phyloP scores from a whole-genome alignment of 2,797 vertebrate genomes.

The Gastrophryne carolinensis region DNA sequence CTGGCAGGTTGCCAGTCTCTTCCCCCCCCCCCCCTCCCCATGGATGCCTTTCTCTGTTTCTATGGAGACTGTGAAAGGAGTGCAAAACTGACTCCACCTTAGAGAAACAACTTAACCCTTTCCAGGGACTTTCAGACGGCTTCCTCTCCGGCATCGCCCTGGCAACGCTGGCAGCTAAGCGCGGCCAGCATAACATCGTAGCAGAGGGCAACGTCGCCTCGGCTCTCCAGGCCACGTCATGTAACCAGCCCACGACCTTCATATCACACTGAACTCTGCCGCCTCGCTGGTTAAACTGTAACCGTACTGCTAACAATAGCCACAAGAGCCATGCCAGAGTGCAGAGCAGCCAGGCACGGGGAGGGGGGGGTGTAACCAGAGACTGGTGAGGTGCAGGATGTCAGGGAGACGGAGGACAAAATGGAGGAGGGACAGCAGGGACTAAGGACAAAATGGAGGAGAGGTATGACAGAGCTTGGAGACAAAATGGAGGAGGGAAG shows the following conservation, averaged over 20 bases:
- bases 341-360: background rate
- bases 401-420: background rate
- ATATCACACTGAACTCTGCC: too few species aligned
- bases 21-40: constrained; percentile 5
- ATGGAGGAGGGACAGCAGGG: background rate
- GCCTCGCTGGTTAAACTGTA: too few species aligned
- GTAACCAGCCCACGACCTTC: too few species aligned
- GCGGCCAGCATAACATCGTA: background rate
- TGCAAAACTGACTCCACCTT: constrained; percentile 12
- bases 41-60: constrained; percentile 36
- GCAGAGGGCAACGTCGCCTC: too few species aligned
- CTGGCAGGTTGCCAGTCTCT: background rate
- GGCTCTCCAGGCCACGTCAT: too few species aligned
- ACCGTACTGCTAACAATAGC: too few species aligned
- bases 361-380: background rate
- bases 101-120: constrained; percentile 18
- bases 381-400: background rate
- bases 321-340: background rate
- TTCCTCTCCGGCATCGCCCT: too few species aligned
- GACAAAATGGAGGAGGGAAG: background rate
- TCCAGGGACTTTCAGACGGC: background rate
- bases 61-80: constrained; percentile 14
- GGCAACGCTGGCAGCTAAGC: background rate
- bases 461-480: background rate
- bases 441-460: background rate